phyloP scores from a whole-genome alignment of 1,140 invertebrate genomes.

The Camponotus floridanus region DNA sequence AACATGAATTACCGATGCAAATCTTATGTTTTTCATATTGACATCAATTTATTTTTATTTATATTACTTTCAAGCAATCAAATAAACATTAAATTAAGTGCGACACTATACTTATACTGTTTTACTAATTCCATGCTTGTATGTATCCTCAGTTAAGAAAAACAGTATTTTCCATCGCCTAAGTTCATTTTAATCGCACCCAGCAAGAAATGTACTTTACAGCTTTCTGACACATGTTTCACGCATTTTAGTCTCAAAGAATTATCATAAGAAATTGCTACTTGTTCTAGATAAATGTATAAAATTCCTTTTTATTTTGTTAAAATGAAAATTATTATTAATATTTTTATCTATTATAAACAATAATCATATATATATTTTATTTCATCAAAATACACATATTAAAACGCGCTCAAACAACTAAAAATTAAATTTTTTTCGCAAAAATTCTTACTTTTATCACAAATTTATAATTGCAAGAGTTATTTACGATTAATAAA shows the following conservation, averaged over 20 bases:
- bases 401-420: not conserved
- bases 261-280: not conserved
- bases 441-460: not conserved
- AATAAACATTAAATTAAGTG: conserved; percentile 25
- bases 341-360: not conserved
- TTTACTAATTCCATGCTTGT: too few relatives aligned
- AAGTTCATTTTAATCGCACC: conserved; percentile 34
- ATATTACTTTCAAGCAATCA: not conserved
- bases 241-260: not conserved
- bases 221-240: not conserved
- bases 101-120: not conserved
- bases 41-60: not conserved
- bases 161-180: not conserved
- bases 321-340: not conserved
- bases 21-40: not conserved
- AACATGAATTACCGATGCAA: not conserved
- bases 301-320: not conserved
- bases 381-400: too few relatives aligned
- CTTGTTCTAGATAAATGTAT: not conserved
- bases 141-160: not conserved
- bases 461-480: not conserved
- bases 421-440: not conserved
- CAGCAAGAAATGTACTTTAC: conserved; percentile 24
- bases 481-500: not conserved
- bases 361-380: not conserved